Evolutionary conservation across 2,797 vertebrate species (phyloP), one percentile per base, ranked within the genome.

Genomic region (Macrochelys suwanniensis): DNA sequence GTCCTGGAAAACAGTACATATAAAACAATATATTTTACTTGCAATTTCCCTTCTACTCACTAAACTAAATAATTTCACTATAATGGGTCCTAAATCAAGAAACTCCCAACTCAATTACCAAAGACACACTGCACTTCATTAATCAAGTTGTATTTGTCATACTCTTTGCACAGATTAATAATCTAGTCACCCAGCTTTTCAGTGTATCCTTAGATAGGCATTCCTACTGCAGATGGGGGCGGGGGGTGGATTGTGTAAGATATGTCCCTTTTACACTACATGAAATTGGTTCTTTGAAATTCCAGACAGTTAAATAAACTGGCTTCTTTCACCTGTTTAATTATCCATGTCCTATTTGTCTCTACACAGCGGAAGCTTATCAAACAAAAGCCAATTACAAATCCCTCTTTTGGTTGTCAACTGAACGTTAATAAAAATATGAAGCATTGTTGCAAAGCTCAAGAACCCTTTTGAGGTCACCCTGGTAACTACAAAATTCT

Each of bases 1-100:
- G 31, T 80, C 15, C 33, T 7, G 31, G 7, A 82, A 10, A 19
- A 84, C 82, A 59, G 87, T 37, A 68, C 42, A 83, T 17, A 83
- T 10, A 3, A 90, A 90, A 5, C 61, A 80, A 77, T 42, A 17
- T 10, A 54, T 85, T 57, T 42, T 51, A 23, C 71, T 28, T 13
- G 86, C 56, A 54, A 61, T 92, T 92, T 86, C 19, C 6, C 47
- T 76, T 26, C 42, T 49, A 77, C 7, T 68, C 68, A 87, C 49
- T 33, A 91, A 95, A 91, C 5, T 45, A 81, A 84, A 47, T 68
- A 82, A 68, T 61, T 87, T 88, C 47, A 77, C 37, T 90, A 83
- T 77, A 89, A 88, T 89, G 92, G 13, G 8, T 45, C 56, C 84
- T 90, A 95, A 94, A 92, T 54, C 68, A 93, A 94, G 82, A 91